A percentile compares a stretch with the other conserved stretches of the same genome.
phyloP scores from a whole-genome alignment of 64 coral and sea anemone genomes.

The Stichodactyla helianthus region DNA sequence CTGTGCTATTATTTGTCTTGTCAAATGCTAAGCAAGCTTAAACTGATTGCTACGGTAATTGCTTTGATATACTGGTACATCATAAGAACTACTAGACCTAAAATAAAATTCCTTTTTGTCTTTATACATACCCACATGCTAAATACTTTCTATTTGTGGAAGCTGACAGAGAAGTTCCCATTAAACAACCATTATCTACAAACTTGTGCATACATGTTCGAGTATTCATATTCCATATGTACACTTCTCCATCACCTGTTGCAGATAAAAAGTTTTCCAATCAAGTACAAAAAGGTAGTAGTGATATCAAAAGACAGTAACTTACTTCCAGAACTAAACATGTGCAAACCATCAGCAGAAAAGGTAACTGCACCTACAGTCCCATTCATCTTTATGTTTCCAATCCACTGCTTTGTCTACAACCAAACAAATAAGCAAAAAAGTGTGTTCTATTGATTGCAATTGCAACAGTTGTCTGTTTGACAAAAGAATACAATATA shows the following conservation, averaged over 20 bases:
- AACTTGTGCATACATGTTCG: constrained; percentile 95
- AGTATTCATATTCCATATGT: constrained; percentile 90
- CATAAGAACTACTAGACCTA: no score
- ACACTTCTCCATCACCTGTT: constrained; percentile 92
- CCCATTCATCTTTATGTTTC: constrained; percentile 93
- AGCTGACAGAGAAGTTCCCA: constrained; percentile 58
- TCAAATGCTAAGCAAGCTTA: no score
- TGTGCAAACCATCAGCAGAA: constrained; percentile 72
- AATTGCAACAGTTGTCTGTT: not conserved
- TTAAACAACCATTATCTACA: constrained; percentile 84
- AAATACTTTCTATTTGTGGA: constrained; percentile 84
- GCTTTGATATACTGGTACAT: no score
- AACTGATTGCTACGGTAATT: no score
- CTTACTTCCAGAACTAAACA: constrained; percentile 84
- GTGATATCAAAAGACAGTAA: not conserved
- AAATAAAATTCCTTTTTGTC: no score
- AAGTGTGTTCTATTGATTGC: not conserved
- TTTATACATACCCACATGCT: constrained; percentile 80
- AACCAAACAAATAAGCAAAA: not conserved
- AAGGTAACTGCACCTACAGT: constrained; percentile 64
- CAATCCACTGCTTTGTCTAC: constrained; percentile 97
- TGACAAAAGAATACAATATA: no score
- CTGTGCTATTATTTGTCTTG: no score
- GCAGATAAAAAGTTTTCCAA: no score
- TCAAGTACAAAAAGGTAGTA: no score